phyloP scores from a whole-genome alignment of 37 sponge, comb jelly and placozoan genomes.

The Chondrosia reniformis region DNA sequence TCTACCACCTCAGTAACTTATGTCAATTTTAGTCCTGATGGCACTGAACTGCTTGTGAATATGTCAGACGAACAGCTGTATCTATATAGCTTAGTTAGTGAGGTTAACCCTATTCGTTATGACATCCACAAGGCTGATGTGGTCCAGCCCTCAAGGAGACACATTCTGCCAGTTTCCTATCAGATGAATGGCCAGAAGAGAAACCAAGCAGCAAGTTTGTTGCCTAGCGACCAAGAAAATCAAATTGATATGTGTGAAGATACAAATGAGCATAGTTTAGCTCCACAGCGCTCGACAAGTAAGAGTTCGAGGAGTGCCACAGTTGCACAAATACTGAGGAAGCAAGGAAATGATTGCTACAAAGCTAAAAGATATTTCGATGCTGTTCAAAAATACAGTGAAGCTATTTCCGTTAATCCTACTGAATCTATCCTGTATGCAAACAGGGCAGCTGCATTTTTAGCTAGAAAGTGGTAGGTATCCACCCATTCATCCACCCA shows the following conservation, averaged over 20 bases:
- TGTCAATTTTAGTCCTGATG: conserved; percentile 68
- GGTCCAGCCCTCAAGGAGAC: conserved; percentile 1
- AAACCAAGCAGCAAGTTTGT: no score
- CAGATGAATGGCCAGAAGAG: no score
- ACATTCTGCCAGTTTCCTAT: neutral
- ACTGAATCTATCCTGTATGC: conserved; percentile 55
- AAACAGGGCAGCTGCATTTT: conserved; percentile 61
- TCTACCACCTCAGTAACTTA: conserved; percentile 57
- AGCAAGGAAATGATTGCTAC: conserved; percentile 44
- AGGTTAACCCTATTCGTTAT: conserved; percentile 28
- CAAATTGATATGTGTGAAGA: no score
- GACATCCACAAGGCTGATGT: neutral
- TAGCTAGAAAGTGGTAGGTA: conserved; percentile 55
- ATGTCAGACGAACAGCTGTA: conserved; percentile 79
- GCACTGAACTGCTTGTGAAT: conserved; percentile 78
- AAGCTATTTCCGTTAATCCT: conserved; percentile 37
- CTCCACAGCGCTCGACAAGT: no score
- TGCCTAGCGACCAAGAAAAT: no score
- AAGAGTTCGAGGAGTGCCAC: neutral
- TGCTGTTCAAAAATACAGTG: conserved; percentile 57
- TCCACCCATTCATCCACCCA: no score
- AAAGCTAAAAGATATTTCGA: conserved; percentile 26
- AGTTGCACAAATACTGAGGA: conserved; percentile 33
- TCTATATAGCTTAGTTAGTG: conserved; percentile 45
- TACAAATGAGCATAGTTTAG: no score